These are phyloP conservation scores for Microhierax caerulescens DNA, from an alignment of 2,797 vertebrate species.

Conservation along the genomic window DNA sequence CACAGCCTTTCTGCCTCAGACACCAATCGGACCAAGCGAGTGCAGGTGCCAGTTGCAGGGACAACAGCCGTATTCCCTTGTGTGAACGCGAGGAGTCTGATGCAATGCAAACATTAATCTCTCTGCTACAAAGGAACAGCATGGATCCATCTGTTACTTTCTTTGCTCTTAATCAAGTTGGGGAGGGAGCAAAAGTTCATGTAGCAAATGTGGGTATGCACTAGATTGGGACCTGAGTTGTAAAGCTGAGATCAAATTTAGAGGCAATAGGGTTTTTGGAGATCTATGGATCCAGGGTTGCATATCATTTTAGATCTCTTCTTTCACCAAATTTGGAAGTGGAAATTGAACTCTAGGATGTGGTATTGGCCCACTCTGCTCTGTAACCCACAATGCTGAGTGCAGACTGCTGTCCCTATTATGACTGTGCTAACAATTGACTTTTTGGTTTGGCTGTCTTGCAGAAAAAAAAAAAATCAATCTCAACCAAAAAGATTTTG, in stretches of 20 bases:
- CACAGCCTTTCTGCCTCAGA: neutral
- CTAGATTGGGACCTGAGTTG: neutral
- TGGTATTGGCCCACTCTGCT: constrained; percentile 27
- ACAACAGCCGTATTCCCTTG: constrained; percentile 2
- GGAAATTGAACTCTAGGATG: constrained; percentile 22
- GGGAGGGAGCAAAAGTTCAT: constrained; percentile 48
- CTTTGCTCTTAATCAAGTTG: constrained; percentile 32
- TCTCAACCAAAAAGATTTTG: neutral
- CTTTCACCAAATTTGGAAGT: constrained; percentile 25
- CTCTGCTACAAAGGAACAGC: constrained; percentile 49
- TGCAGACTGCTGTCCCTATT: constrained; percentile 42
- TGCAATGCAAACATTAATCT: constrained; percentile 45
- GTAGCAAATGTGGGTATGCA: neutral
- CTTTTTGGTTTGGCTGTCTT: constrained; percentile 60
- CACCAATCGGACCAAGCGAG: neutral
- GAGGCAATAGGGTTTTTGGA: neutral
- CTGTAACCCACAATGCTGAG: constrained; percentile 8
- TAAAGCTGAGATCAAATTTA: neutral
- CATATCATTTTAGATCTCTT: neutral
- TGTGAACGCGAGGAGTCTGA: neutral
- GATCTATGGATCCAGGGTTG: neutral
- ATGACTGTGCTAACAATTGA: constrained; percentile 55
- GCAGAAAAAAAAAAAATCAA: neutral
- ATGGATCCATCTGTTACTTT: constrained; percentile 43
- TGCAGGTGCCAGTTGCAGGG: constrained; percentile 42